Conservation (phyloP, 1,140 invertebrate species). For the Nasonia longicornis region DNA sequence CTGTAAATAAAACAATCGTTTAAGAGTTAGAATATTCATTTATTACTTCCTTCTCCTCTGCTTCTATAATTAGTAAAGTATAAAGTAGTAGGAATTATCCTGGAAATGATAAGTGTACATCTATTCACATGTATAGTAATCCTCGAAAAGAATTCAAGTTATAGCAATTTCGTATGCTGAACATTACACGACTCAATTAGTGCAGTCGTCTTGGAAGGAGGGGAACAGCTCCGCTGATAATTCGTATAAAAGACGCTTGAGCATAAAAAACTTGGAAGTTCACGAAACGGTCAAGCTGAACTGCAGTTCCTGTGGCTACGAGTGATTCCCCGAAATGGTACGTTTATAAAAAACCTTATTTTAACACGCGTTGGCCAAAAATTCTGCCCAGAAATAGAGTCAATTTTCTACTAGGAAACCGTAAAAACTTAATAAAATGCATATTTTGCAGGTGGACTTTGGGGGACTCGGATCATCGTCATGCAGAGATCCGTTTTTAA, state of each 20-base stretch:
- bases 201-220: not conserved
- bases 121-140: not conserved
- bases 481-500: conserved; percentile 48
- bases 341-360: not conserved
- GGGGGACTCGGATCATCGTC: not conserved
- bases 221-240: conserved; percentile 4
- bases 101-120: not conserved
- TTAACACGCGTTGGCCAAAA: too few species aligned
- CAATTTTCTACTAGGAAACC: too few species aligned
- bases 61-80: conserved; percentile 11
- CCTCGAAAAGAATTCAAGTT: not conserved
- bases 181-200: not conserved
- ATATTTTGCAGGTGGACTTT: conserved; percentile 3
- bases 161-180: not conserved
- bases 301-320: not conserved
- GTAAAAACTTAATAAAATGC: not conserved
- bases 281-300: not conserved
- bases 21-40: not conserved
- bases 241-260: conserved; percentile 23
- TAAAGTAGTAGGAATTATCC: not conserved
- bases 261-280: not conserved
- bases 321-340: not conserved
- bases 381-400: too few species aligned
- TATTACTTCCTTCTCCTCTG: not conserved
- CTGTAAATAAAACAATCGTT: conserved; percentile 40